A percentile compares a stretch with the other conserved stretches of the same genome.
These are phyloP conservation scores for Leptinotarsa rubiginosa DNA, from an alignment of 2,888 invertebrate species.

Conservation along the genomic window DNA sequence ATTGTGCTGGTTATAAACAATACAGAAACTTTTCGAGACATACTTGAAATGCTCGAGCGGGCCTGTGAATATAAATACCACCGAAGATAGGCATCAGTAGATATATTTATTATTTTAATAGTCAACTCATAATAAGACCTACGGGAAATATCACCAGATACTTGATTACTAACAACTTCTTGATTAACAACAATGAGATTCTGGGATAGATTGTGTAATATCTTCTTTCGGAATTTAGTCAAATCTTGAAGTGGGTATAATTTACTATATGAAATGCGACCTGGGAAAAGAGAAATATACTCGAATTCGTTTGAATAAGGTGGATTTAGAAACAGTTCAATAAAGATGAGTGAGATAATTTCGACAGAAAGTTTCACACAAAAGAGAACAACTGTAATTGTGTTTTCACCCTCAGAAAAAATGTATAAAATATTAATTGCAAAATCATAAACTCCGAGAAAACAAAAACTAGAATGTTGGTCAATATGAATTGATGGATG, in stretches of 20 bases:
- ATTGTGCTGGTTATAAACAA: constrained; percentile 42
- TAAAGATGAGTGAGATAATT: no score
- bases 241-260: background rate
- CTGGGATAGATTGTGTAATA: constrained; percentile 4
- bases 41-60: constrained; percentile 41
- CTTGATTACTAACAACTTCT: background rate
- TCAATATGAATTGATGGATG: no score
- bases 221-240: constrained; percentile 6
- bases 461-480: no score
- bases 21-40: constrained; percentile 38
- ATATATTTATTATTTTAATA: constrained; percentile 40
- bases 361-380: no score
- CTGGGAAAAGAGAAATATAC: background rate
- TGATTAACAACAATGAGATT: constrained; percentile 15
- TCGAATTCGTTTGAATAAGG: background rate
- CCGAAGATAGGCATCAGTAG: constrained; percentile 33
- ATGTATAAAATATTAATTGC: no score
- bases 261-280: background rate
- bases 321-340: no score
- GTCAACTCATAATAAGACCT: constrained; percentile 29
- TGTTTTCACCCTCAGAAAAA: no score
- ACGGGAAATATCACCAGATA: constrained; percentile 30
- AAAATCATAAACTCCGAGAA: no score
- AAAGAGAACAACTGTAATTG: no score
- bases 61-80: constrained; percentile 40